These are phyloP conservation scores for Frankliniella fusca DNA, from an alignment of 2,888 invertebrate genomes.

Conservation along the genomic window DNA sequence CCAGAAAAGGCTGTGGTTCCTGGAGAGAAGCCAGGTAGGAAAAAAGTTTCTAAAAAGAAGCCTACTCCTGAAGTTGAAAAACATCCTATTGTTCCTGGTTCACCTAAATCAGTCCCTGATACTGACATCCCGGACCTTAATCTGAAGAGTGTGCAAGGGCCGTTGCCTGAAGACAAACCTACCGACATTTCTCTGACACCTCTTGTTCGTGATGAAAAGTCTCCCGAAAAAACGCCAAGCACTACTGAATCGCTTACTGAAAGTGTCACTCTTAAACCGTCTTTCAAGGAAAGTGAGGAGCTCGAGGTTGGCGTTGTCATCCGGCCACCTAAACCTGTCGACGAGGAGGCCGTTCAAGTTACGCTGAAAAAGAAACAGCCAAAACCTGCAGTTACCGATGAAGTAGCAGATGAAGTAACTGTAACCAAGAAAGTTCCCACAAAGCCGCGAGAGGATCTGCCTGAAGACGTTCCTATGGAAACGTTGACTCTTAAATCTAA, in stretches of 20 bases:
- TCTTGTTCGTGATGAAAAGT: constrained; percentile 37
- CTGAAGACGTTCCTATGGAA: constrained; percentile 42
- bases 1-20: constrained; percentile 29
- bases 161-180: constrained; percentile 32
- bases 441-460: constrained; percentile 35
- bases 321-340: background rate
- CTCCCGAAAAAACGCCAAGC: constrained; percentile 40
- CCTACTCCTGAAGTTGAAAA: constrained; percentile 30
- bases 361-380: constrained; percentile 36
- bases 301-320: no score
- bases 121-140: background rate
- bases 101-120: background rate
- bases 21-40: constrained; percentile 1
- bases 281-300: no score
- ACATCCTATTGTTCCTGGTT: background rate
- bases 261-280: no score
- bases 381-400: constrained; percentile 36
- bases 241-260: constrained; percentile 36
- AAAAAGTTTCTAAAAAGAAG: constrained; percentile 29
- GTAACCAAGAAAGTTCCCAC: constrained; percentile 33
- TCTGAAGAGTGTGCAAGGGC: background rate
- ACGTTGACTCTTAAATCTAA: constrained; percentile 26
- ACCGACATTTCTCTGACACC: constrained; percentile 37
- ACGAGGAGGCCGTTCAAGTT: constrained; percentile 35
- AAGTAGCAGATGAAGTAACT: constrained; percentile 43